Evolutionary conservation across 2,797 vertebrate genomes (phyloP).

Genomic region (Cyclura pinguis): DNA sequence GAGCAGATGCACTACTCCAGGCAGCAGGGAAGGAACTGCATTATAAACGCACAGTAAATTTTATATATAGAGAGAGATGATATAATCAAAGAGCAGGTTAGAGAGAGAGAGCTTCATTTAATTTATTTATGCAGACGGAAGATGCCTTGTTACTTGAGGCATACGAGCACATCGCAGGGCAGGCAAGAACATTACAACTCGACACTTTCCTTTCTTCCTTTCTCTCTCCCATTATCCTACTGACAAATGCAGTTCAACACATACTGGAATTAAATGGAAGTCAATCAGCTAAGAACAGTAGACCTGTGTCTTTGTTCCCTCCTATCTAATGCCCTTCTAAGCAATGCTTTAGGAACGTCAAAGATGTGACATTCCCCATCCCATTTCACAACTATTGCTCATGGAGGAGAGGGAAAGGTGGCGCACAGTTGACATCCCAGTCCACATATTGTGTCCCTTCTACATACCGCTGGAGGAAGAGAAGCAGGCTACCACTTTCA

Average conservation of each 20-base stretch:
- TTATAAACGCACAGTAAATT: constrained; percentile 1
- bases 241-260: neutral
- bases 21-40: constrained; percentile 30
- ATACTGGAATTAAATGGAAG: neutral
- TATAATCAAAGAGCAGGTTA: constrained; percentile 22
- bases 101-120: neutral
- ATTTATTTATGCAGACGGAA: constrained; percentile 36
- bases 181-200: neutral
- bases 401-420: neutral
- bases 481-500: neutral
- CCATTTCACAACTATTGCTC: neutral
- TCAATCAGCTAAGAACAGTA: neutral
- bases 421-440: neutral
- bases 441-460: neutral
- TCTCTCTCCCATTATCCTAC: neutral
- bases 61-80: neutral
- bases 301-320: neutral
- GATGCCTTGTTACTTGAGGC: constrained; percentile 14
- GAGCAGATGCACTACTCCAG: neutral
- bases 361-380: neutral
- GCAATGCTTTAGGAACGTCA: neutral
- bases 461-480: neutral
- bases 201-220: neutral
- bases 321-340: no score
- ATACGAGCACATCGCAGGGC: neutral